A percentile compares a stretch with the other conserved stretches of the same genome.
Evolutionary conservation across 2,797 vertebrate genomes (phyloP).

Genomic region (Pampus argenteus): DNA sequence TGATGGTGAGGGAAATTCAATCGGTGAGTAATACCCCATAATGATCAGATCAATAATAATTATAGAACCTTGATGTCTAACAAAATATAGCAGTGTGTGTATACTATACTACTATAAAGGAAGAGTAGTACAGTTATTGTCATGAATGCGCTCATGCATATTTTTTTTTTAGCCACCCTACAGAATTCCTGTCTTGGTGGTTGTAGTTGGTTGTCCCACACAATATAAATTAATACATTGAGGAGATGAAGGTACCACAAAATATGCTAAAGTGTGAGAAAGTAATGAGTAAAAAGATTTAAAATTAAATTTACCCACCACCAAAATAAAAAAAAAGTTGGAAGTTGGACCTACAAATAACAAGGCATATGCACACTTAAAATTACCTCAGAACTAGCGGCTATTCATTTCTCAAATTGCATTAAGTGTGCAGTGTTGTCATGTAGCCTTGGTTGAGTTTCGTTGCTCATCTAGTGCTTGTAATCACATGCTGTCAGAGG

Average conservation of each 20-base stretch:
- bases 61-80: constrained; percentile 68
- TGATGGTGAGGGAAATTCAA: constrained; percentile 75
- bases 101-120: constrained; percentile 13
- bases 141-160: constrained; percentile 8
- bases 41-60: constrained; percentile 82
- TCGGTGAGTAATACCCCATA: constrained; percentile 76
- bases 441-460: constrained; percentile 62
- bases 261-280: constrained; percentile 46
- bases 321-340: constrained; percentile 17
- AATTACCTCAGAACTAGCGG: constrained; percentile 39
- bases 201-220: constrained; percentile 61
- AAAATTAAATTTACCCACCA: constrained; percentile 39
- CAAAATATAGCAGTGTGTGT: constrained; percentile 66
- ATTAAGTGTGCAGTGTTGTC: constrained; percentile 56
- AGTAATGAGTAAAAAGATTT: constrained; percentile 38
- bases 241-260: constrained; percentile 53
- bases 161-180: neutral
- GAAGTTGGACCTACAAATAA: constrained; percentile 42
- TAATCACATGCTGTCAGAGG: constrained; percentile 60
- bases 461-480: constrained; percentile 57
- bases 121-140: constrained; percentile 1
- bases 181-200: neutral
- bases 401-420: constrained; percentile 59
- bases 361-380: constrained; percentile 47
- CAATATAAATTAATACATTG: constrained; percentile 69